Evolutionary conservation across 2,888 invertebrate species (phyloP).

Genomic region (Dasypogon diadema): DNA sequence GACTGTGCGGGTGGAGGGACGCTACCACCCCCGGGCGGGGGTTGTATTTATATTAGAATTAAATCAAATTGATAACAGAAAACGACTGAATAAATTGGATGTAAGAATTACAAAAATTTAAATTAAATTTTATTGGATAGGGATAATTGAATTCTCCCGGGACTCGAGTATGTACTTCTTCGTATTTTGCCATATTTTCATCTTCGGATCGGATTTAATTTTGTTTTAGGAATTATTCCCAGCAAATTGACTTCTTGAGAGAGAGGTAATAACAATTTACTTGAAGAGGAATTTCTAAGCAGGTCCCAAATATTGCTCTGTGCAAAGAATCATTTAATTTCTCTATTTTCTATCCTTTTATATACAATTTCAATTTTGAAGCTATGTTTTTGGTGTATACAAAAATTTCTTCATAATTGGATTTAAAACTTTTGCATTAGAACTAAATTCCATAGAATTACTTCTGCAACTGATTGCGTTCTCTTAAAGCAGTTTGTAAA

Average conservation of each 20-base stretch:
- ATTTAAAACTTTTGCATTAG: no score
- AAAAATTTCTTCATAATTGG: no score
- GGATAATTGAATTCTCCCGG: slow-evolving; percentile 37
- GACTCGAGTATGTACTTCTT: background rate
- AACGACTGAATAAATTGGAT: slow-evolving; percentile 45
- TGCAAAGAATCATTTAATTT: no score
- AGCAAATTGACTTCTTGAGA: slow-evolving; percentile 31
- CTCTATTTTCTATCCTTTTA: no score
- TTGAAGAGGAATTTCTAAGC: background rate
- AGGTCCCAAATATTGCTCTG: no score
- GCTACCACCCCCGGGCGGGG: background rate
- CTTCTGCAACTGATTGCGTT: no score
- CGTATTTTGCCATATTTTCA: slow-evolving; percentile 8
- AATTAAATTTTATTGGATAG: slow-evolving; percentile 51
- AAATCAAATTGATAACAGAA: slow-evolving; percentile 50
- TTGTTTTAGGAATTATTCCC: slow-evolving; percentile 12
- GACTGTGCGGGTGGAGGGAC: background rate
- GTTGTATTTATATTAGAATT: slow-evolving; percentile 48
- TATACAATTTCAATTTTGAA: no score
- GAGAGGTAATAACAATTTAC: slow-evolving; percentile 23
- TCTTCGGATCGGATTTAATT: slow-evolving; percentile 27
- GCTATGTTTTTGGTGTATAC: no score
- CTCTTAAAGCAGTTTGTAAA: no score
- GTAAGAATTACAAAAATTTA: slow-evolving; percentile 52
- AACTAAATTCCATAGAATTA: no score